Percentiles rank a stretch among this genome's conserved stretches.
These are phyloP conservation scores for Endotricha flammealis DNA, from an alignment of 2,888 invertebrate genomes.

Conservation along the genomic window DNA sequence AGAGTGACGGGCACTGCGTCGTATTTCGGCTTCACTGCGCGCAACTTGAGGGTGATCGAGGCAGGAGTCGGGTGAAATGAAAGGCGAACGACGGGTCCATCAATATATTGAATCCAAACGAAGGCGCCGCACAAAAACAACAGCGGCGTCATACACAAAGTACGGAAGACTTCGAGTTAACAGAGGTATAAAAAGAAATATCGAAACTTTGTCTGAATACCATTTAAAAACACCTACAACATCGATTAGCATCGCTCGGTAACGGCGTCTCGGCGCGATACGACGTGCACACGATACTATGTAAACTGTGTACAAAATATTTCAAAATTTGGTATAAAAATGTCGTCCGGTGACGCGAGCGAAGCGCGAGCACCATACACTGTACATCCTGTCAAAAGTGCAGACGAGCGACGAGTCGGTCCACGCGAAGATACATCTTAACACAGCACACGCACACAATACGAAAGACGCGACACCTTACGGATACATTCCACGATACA, in stretches of 20 bases:
- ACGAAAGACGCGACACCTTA: slow-evolving; percentile 5
- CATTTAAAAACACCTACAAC: not conserved
- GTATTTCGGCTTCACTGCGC: no score
- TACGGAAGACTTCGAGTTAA: not conserved
- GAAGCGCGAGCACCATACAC: no score
- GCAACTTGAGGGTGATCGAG: no score
- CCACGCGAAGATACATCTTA: slow-evolving; percentile 12
- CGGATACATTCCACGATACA: not conserved
- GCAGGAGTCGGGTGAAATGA: no score
- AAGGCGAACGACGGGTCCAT: no score
- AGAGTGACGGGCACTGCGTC: no score
- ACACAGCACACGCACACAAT: slow-evolving; percentile 12
- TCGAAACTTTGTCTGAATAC: not conserved
- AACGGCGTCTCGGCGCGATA: no score
- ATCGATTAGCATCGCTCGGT: not conserved
- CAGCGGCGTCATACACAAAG: not conserved
- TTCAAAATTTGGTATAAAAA: slow-evolving; percentile 38
- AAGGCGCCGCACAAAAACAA: not conserved
- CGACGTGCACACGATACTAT: slow-evolving; percentile 35
- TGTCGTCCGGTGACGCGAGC: slow-evolving; percentile 27
- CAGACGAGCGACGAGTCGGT: slow-evolving; percentile 7
- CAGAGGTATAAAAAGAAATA: not conserved
- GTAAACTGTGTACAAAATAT: slow-evolving; percentile 46
- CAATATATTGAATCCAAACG: not conserved
- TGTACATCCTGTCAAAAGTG: no score